Evolutionary conservation across 2,797 vertebrate species (phyloP).

Genomic region (Enteromius trimaculatus): DNA sequence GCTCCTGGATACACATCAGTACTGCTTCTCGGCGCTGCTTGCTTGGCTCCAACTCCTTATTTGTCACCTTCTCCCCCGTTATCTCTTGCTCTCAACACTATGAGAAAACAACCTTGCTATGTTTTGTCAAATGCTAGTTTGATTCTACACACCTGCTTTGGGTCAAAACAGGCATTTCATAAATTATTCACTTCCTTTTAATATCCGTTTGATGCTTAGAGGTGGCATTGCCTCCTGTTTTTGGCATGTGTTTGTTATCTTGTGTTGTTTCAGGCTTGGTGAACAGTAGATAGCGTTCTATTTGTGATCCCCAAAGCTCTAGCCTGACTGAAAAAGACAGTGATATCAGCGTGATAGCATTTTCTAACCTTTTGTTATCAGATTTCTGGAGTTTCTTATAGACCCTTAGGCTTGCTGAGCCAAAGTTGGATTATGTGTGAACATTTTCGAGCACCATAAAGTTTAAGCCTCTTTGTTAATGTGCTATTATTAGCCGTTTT

Average conservation of each 20-base stretch:
- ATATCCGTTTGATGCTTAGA: not conserved
- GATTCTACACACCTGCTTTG: no score
- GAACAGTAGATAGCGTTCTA: conserved; percentile 61
- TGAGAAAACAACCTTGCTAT: conserved; percentile 52
- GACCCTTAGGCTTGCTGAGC: conserved; percentile 35
- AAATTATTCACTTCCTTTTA: not conserved
- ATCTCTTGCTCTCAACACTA: conserved; percentile 54
- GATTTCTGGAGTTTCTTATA: conserved; percentile 33
- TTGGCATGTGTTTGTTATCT: conserved; percentile 1
- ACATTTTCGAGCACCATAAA: conserved; percentile 59
- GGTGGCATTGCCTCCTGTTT: not conserved
- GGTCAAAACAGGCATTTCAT: not conserved
- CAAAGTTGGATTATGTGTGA: conserved; percentile 62
- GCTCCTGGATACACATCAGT: conserved; percentile 63
- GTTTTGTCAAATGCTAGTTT: not conserved
- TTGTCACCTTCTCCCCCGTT: conserved; percentile 64
- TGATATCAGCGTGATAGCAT: conserved; percentile 30
- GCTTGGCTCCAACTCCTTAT: conserved; percentile 72
- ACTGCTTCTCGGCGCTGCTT: conserved; percentile 52
- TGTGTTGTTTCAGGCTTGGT: conserved; percentile 29
- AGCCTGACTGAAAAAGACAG: conserved; percentile 14
- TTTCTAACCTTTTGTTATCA: conserved; percentile 38
- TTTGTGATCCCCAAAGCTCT: conserved; percentile 60
- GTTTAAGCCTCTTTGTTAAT: conserved; percentile 41
- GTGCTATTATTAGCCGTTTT: conserved; percentile 63